Evolutionary conservation across 2,113 vertebrate genomes (phyloP), one percentile per base, ranked within the genome.

Genomic region (Daubentonia madagascariensis): DNA sequence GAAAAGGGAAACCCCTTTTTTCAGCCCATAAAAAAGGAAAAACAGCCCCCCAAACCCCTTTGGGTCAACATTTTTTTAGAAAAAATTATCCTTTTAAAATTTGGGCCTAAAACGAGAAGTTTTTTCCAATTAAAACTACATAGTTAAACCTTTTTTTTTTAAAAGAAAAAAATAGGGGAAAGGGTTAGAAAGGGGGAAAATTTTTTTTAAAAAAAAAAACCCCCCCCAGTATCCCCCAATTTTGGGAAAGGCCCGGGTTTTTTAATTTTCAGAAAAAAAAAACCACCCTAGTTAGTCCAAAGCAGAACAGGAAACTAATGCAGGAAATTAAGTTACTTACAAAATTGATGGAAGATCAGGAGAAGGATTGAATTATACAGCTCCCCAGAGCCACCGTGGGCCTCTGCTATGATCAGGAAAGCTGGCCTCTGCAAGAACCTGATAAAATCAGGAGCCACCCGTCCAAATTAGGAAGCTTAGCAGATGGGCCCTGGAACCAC

Each of bases 251-350:
- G 40, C n/a, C 32, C 88, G 45, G 32, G 11, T 89, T 97, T 37
- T n/a, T n/a, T n/a, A n/a, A 45, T 25, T 22, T 86, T 16, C 35
- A 87, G 83, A 97, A 97, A 94, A 93, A 89, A 93, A 97, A 80
- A 85, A 78, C 52, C 35, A 92, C 50, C 59, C 45, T 48, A 75
- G 30, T 91, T 95, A 79, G 35, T 52, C n/a, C 57, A 73, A 97
- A 95, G 75, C 20, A 87, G 23, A 95, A 95, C 67, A 87, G 65
- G 32, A n/a, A 95, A 84, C 84, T 93, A 67, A 84, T 65, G 54
- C 57, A 96, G 86, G 20, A 97, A 97, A 96, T 84, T 89, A 75
- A 35, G 25, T 76, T n/a, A 63, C 75, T 96, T 86, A 92, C 43
- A 84, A 85, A 96, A 95, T 48, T 89, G 61, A 35, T 57, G 30